phyloP scores from a whole-genome alignment of 1,140 invertebrate species.

The Tetragonula clypearis region DNA sequence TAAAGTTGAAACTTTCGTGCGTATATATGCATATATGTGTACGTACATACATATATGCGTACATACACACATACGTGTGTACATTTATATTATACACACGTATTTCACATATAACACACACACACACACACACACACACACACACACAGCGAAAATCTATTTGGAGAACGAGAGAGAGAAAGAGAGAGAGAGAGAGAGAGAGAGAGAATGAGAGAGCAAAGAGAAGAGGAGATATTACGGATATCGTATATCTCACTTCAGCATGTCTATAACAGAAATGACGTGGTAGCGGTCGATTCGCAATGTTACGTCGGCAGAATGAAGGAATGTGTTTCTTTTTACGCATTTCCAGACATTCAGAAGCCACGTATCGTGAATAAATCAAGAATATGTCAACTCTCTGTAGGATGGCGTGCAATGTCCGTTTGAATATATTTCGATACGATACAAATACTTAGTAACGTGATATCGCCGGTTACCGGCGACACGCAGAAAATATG shows the following conservation, averaged over 20 bases:
- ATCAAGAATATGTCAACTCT: not conserved
- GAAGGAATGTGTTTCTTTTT: not conserved
- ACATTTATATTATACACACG: not conserved
- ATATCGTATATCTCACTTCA: constrained; percentile 48
- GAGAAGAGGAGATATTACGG: constrained; percentile 32
- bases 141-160: not conserved
- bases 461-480: constrained; percentile 7
- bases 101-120: not conserved
- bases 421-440: constrained; percentile 15
- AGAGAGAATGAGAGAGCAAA: too few species aligned
- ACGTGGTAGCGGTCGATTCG: not conserved
- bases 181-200: not conserved
- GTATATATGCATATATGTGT: constrained; percentile 69
- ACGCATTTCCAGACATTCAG: not conserved
- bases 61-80: not conserved
- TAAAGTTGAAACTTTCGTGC: constrained; percentile 70
- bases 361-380: not conserved
- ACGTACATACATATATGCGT: constrained; percentile 39
- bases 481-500: constrained; percentile 10
- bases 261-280: constrained; percentile 37
- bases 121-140: not conserved
- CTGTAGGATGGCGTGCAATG: not conserved
- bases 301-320: constrained; percentile 1
- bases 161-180: constrained; percentile 2
- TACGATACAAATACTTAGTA: not conserved